Evolutionary conservation across 2,113 vertebrate genomes (phyloP).

Genomic region (Synchiropus splendidus): DNA sequence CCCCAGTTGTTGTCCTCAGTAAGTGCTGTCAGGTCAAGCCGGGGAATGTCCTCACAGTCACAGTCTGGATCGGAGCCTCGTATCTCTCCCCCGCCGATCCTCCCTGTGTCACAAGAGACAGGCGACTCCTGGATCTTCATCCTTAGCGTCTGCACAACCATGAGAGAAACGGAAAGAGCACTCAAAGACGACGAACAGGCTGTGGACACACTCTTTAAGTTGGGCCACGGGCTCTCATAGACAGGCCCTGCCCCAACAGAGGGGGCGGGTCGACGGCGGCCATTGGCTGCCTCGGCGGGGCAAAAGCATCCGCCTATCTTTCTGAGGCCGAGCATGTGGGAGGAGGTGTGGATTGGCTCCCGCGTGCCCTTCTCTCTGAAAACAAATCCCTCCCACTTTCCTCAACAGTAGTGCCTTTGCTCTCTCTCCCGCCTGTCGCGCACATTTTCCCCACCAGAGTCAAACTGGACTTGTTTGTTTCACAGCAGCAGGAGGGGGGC

Average conservation of each 20-base stretch:
- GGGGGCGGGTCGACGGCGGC: conserved; percentile 29
- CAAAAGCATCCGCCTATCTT: conserved; percentile 66
- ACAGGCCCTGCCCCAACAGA: conserved; percentile 44
- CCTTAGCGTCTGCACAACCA: conserved; percentile 71
- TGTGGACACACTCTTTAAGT: conserved; percentile 60
- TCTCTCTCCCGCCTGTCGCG: conserved; percentile 14
- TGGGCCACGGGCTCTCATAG: conserved; percentile 36
- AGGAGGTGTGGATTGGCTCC: conserved; percentile 14
- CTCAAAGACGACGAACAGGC: conserved; percentile 33
- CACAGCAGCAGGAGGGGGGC: conserved; percentile 31
- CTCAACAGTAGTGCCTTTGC: conserved; percentile 22
- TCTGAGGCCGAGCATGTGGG: conserved; percentile 41
- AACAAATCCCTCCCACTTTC: conserved; percentile 11
- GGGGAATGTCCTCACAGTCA: conserved; percentile 77
- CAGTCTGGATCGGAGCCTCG: conserved; percentile 53
- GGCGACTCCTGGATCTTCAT: conserved; percentile 96
- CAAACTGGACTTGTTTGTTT: conserved; percentile 58
- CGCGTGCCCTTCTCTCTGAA: conserved; percentile 14
- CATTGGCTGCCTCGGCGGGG: conserved; percentile 51
- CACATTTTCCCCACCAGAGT: conserved; percentile 20
- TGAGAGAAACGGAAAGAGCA: conserved; percentile 31
- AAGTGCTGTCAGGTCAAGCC: conserved; percentile 78
- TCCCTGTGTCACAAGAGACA: conserved; percentile 67
- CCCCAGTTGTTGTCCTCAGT: conserved; percentile 82
- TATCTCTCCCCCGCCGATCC: conserved; percentile 54